These are phyloP conservation scores for Struthio camelus DNA, from an alignment of 2,113 vertebrate species.

Conservation along the genomic window DNA sequence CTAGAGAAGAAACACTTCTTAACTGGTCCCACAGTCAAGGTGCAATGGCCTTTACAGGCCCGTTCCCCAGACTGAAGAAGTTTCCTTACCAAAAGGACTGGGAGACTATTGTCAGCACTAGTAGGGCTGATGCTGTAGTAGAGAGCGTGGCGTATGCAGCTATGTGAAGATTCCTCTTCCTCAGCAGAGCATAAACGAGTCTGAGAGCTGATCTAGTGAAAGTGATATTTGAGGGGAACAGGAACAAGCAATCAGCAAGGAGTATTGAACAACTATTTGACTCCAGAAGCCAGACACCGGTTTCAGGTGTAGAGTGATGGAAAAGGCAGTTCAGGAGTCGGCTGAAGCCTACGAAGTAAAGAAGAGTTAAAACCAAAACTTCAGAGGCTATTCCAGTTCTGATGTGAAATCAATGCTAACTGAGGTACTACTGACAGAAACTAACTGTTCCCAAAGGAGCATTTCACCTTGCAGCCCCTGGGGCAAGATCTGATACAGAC, in stretches of 20 bases:
- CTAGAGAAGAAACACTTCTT: background rate
- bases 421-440: background rate
- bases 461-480: background rate
- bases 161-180: background rate
- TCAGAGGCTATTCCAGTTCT: background rate
- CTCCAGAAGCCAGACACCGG: background rate
- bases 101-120: background rate
- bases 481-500: no score
- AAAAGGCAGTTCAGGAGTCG: conserved; percentile 88
- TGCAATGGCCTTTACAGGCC: background rate
- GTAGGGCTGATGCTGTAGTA: background rate
- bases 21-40: background rate
- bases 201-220: background rate
- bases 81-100: background rate
- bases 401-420: accelerated
- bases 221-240: background rate
- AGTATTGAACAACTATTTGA: background rate
- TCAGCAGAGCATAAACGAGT: background rate
- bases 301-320: conserved; percentile 81
- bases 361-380: background rate
- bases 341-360: conserved; percentile 85
- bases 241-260: accelerated
- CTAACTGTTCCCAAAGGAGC: background rate
- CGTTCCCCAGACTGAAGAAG: background rate
- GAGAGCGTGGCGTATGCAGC: background rate